Base-by-base conservation (phyloP, 2,113 vertebrate genomes). In the Bubo scandiacus region DNA sequence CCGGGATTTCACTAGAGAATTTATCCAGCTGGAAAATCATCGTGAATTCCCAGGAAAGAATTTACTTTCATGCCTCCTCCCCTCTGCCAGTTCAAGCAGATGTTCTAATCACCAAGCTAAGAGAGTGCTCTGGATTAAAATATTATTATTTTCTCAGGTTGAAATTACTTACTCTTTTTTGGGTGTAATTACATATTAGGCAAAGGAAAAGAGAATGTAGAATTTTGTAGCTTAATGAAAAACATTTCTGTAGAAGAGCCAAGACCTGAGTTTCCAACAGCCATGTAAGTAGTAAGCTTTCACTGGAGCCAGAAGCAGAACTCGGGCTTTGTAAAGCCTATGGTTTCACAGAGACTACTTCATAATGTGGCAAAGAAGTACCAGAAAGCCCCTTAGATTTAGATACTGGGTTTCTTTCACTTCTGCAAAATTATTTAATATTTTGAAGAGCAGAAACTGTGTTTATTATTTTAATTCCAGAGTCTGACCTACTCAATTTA, bases 281-380 rank as follows among this genome's bases (percentile, higher is more conserved):
- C 26, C 5, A 2, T 25, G 0, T 21, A 43, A 72, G 25, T 15
- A n/a, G 16, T 26, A 67, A 58, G 45, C 8, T 80, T 80, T 51
- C 42, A 47, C 25, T 74, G 59, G 58, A 73, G 45, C 45, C n/a
- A 32, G 67, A 49, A 66, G 25, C 42, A 62, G 30, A 70, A 42
- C 25, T 90, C 0, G 0, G 34, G 15, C 36, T 90, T 84, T 1
- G 0, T 27, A 65, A 66, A 2, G 25, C 36, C 23, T 25, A 3
- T 0, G 0, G 49, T 59, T 85, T 90, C 23, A 47, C 12, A 32
- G 8, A 57, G 34, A 11, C 27, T 73, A 19, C 43, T 92, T 62
- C 36, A 30, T 78, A 70, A 78, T 34, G 55, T 74, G 51, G 3
- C 17, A 68, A 29, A 65, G 36, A 8, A 47, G 14, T 45, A 23